A percentile compares a stretch with the other conserved stretches of the same genome.
Evolutionary conservation across 2,888 invertebrate genomes (phyloP).

Genomic region (Drosophila sordidula): DNA sequence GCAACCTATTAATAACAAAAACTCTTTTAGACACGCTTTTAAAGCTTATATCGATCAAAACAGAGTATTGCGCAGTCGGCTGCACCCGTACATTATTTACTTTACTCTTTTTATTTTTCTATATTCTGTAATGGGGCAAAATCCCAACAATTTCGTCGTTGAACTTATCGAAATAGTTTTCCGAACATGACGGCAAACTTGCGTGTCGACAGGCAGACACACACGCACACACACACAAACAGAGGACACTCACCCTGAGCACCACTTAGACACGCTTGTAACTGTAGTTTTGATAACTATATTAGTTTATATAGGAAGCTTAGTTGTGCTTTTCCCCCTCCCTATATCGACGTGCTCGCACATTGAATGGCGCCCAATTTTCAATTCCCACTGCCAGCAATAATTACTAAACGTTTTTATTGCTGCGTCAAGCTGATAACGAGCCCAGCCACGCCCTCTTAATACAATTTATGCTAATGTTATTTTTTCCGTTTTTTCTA

Average conservation of each 20-base stretch:
- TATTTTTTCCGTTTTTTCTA: conserved; percentile 17
- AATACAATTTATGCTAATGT: conserved; percentile 66
- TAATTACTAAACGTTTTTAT: conserved; percentile 79
- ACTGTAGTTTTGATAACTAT: conserved; percentile 65
- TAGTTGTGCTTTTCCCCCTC: conserved; percentile 4
- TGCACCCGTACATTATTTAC: not conserved
- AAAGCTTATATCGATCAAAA: too few relatives aligned
- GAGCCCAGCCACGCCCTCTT: conserved; percentile 20
- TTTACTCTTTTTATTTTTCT: conserved; percentile 27
- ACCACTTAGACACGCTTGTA: conserved; percentile 46
- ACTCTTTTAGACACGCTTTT: too few relatives aligned
- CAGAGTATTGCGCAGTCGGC: not conserved
- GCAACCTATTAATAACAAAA: too few relatives aligned
- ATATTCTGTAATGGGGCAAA: conserved; percentile 51
- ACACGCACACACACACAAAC: conserved; percentile 16
- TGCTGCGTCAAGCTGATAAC: conserved; percentile 66
- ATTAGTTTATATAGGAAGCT: conserved; percentile 49
- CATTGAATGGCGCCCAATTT: conserved; percentile 49
- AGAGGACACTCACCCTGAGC: not conserved
- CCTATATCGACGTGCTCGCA: conserved; percentile 60
- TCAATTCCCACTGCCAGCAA: conserved; percentile 25
- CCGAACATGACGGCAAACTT: conserved; percentile 68
- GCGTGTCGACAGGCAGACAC: conserved; percentile 54
- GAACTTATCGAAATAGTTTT: conserved; percentile 76
- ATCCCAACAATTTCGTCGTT: conserved; percentile 69